Evolutionary conservation across 92 coral and sea anemone genomes (phyloP), one percentile per base, ranked within the genome.

Genomic region (Porites cylindrica): DNA sequence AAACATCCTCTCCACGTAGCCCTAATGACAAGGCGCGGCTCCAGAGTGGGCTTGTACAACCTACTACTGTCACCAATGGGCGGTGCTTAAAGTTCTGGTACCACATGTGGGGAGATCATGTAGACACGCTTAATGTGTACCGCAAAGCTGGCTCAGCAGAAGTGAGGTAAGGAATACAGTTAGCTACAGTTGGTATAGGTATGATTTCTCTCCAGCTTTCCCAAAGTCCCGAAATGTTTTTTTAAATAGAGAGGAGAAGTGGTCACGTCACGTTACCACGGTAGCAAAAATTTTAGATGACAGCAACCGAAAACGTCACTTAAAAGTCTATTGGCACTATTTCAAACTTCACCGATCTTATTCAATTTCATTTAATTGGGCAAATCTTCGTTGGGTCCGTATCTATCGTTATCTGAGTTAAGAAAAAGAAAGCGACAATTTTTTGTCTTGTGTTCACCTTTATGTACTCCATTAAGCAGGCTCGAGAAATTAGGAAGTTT

Each of bases 31-130:
- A 86, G 65, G 99, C 99, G 13, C 87, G 93, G 94, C 84, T 97
- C 29, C 94, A 82, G 66, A 97, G 99, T 79, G 99, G 99, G 16
- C 70, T 94, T 65, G 89, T 97, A 19, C 88, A 91, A 62, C 95
- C 99, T 2, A 97, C 99, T 60, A 88, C 97, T 38, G 98, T 96
- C 19, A 86, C 95, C 29, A 74, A 96, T 66, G 99, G 99, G 9
- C 91, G 92, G 69, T 97, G 99, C 79, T 82, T 97, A 70, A 90
- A 96, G 90, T 97, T 97, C 83, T 97, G 99, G 99, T 97, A 67
- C 84, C 99, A 97, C 88, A 97, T 97, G 99, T 95, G 92, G 85
- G 99, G 99, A 23, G 91, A 88, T 61, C 95, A 97, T 82, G 97
- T 97, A 53, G 94, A 97, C 93, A 90, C 93, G 12, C 88, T 97